Base-by-base conservation (phyloP, 2,797 vertebrate species). In the Sebastes oblongus region DNA sequence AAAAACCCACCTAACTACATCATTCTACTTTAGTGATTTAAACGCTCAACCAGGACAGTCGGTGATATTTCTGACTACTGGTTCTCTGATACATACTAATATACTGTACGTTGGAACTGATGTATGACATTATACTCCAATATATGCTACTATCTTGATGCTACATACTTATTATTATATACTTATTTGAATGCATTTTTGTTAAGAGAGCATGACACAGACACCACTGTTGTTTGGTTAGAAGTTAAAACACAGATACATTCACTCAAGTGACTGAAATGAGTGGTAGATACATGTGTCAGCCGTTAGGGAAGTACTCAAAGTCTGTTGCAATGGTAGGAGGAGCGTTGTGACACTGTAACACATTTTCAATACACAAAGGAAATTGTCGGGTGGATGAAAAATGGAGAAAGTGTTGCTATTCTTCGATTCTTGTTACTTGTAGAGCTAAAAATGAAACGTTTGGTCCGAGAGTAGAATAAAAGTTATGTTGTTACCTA, bases 61-160 rank as follows among this genome's bases (percentile, higher is more conserved):
- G 5, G 25, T 59, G 64, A 67, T 82, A 9, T 76, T 67, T 56
- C 42, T 68, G 75, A 55, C 60, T 72, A 56, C 46, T 66, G 29
- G 13, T 61, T 78, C 42, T 64, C 39, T 71, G 75, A 74, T 24
- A 58, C 59, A 77, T 25, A 20, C 64, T 72, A 68, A 11, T 67
- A 60, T 68, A 56, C 32, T 71, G 59, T 74, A 22, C 24, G 66
- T 71, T 25, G 66, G 55, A 66, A 64, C 66, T 30, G 30, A 68
- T 54, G n/a, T 12, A 60, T 66, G 78, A 62, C 46, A 82, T 50
- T 27, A 25, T 30, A 13, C 39, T 34, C 24, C 10, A 16, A 8
- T 13, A 52, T 12, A 36, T 58, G 42, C 58, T 22, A 3, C 24
- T 11, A 61, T 60, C 50, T 32, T 64, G 4, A 56, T 8, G 34